Evolutionary conservation across 2,888 invertebrate genomes (phyloP).

Genomic region (Cataglyphis cursor): DNA sequence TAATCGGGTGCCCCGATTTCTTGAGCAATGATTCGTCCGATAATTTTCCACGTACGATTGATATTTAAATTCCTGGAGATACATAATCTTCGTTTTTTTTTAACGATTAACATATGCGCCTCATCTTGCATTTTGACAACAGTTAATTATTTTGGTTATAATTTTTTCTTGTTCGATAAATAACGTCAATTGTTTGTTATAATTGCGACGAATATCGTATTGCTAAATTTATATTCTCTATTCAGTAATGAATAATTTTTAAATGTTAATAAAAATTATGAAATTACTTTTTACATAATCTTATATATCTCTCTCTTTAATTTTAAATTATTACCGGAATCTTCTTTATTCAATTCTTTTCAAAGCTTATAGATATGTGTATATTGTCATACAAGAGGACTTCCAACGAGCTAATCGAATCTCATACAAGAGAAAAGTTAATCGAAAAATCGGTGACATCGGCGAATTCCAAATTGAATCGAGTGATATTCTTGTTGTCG

Average conservation of each 20-base stretch:
- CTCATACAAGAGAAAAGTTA: conserved; percentile 53
- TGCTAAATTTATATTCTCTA: neutral
- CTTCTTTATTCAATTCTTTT: neutral
- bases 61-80: conserved; percentile 68
- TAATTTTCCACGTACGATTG: conserved; percentile 72
- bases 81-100: conserved; percentile 43
- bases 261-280: neutral
- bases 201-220: conserved; percentile 11
- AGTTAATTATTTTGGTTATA: conserved; percentile 31
- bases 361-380: conserved; percentile 27
- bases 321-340: conserved; percentile 5
- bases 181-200: conserved; percentile 15
- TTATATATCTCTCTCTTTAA: conserved; percentile 4
- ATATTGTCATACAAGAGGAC: neutral
- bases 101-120: neutral
- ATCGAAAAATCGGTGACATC: conserved; percentile 58
- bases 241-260: neutral
- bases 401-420: neutral
- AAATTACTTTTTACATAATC: neutral
- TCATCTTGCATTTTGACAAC: conserved; percentile 35
- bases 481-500: conserved; percentile 72
- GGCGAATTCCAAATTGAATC: conserved; percentile 72
- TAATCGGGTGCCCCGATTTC: conserved; percentile 73
- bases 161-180: neutral
- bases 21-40: conserved; percentile 71